Base-by-base conservation (phyloP, 2,888 invertebrate species). In the Imbricaverruca yamaguchii region DNA sequence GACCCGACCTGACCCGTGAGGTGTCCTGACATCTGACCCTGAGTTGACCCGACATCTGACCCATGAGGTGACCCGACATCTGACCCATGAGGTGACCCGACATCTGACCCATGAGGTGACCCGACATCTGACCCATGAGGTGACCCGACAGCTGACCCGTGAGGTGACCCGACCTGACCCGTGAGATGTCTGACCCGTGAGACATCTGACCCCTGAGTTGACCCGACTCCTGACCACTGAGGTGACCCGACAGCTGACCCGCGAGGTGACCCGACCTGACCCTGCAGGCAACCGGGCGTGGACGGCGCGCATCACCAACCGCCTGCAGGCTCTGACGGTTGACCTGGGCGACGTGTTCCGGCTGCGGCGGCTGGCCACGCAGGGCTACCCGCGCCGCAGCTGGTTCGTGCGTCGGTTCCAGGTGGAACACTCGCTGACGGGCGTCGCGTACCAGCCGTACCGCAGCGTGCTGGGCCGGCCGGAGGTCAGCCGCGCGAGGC, bases 351-450 rank as follows among this genome's bases (percentile, higher is more conserved):
- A 91, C 85, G 91, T 93, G 84, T 94, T 92, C 91, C 96, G 96
- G 88, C 91, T 98, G 85, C 96, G 96, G 61, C 90, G 93, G 84
- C 93, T 97, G 82, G 93, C 93, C 84, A 94, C 96, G 56, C 95
- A 95, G 87, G 98, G 98, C 84, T 91, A 96, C 82, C 92, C 94
- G 6, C 94, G 94, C 86, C 93, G 94, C 83, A 91, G 92, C 85
- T 96, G 98, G 88, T 98, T 91, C 89, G 95, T 98, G 82, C 93
- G 93, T 88, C 97, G 98, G 88, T 98, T 94, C 88, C 92, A 93
- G 87, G 92, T 98, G 86, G 94, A 95, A 88, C 98, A 95, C 89
- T 95, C 96, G 84, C 93, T 93, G 85, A 95, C 95, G 86, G 95
- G 94, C 83, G 91, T 93, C 86, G 96, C 96, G 89, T 96, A 92